phyloP scores from a whole-genome alignment of 2,113 vertebrate genomes.

The Castor canadensis region DNA sequence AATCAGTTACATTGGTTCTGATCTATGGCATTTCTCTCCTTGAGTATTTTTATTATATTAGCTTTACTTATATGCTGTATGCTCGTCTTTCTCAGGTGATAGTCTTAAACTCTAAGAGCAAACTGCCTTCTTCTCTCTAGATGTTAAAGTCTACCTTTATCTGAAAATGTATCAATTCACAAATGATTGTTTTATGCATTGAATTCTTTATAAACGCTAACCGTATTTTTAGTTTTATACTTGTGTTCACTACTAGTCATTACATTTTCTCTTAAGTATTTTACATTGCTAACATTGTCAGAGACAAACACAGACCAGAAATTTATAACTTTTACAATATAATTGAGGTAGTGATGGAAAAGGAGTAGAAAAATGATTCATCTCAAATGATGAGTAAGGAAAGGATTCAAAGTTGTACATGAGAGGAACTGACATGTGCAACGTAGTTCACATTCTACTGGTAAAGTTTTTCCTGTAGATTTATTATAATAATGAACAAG shows the following conservation, averaged over 20 bases:
- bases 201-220: not conserved
- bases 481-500: not conserved
- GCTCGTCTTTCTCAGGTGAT: not conserved
- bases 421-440: not conserved
- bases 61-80: not conserved
- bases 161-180: not conserved
- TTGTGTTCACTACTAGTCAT: not conserved
- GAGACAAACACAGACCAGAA: not conserved
- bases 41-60: not conserved
- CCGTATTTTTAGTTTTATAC: not conserved
- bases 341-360: not conserved
- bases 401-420: rapidly evolving
- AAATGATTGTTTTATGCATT: not conserved
- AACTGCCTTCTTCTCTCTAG: not conserved
- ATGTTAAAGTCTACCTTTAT: not conserved
- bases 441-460: not conserved
- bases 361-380: not conserved
- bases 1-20: no score
- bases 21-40: not conserved
- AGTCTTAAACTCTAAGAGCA: not conserved
- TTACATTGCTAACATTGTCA: not conserved
- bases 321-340: not conserved
- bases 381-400: not conserved
- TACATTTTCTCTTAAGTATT: not conserved
- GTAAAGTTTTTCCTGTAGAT: not conserved